Conservation (phyloP, 1,140 invertebrate species). For the Cydia strobilella region DNA sequence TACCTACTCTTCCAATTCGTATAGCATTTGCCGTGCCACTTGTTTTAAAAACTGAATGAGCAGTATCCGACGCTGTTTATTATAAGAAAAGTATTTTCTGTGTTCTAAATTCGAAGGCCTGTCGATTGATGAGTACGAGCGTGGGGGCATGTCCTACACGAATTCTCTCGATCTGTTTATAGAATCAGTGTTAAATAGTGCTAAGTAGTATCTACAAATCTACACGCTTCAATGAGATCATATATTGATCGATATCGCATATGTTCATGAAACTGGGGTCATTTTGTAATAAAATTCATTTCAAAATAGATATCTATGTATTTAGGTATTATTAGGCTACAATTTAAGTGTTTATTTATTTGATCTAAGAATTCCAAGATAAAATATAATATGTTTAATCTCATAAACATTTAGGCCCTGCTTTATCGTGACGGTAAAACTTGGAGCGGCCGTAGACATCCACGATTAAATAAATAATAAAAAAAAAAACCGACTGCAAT, state of each 20-base stretch:
- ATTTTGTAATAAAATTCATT: too few species aligned
- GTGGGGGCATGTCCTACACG: conserved; percentile 34
- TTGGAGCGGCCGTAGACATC: too few species aligned
- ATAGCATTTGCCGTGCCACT: conserved; percentile 38
- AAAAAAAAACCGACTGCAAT: too few species aligned
- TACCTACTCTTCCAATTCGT: neutral
- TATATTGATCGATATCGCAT: neutral
- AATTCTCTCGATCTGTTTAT: neutral
- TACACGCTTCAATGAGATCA: neutral
- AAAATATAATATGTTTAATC: too few species aligned
- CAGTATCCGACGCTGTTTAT: conserved; percentile 50
- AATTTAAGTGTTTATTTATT: neutral
- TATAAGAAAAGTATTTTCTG: conserved; percentile 53
- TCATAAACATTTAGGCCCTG: too few species aligned
- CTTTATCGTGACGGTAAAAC: too few species aligned
- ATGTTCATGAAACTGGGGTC: too few species aligned
- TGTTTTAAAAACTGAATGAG: conserved; percentile 41
- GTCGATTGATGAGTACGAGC: conserved; percentile 51
- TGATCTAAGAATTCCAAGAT: too few species aligned
- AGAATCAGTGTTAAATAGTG: conserved; percentile 11
- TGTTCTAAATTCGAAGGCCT: conserved; percentile 42
- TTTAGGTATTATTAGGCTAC: neutral
- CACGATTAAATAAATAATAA: too few species aligned
- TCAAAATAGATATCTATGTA: too few species aligned
- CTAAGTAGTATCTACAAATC: neutral